A percentile compares a stretch with the other conserved stretches of the same genome.
Conservation (phyloP, 2,797 vertebrate genomes). For the Micrastur ruficollis region DNA sequence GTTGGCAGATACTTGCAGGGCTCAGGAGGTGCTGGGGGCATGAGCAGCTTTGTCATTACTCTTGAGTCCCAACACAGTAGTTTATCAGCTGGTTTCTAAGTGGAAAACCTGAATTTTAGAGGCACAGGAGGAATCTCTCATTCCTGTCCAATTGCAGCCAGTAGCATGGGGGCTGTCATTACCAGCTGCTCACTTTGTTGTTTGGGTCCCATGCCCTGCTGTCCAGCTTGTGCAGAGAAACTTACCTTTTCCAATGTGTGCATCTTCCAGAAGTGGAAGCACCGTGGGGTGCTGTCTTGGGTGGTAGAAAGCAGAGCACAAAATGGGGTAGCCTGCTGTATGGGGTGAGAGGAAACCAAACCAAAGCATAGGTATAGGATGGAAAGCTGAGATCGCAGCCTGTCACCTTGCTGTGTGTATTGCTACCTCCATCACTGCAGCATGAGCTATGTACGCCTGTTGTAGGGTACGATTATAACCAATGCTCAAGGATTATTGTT, state of each 20-base stretch:
- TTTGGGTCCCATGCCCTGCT: rapidly evolving
- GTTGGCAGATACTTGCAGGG: not conserved
- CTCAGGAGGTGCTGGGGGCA: not conserved
- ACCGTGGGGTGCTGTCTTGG: not conserved
- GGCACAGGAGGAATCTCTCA: not conserved
- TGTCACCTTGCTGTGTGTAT: not conserved
- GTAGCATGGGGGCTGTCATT: not conserved
- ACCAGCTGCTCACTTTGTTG: not conserved
- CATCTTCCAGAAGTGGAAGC: not conserved
- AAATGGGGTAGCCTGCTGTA: not conserved
- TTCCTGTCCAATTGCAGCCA: not conserved
- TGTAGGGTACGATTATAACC: rapidly evolving
- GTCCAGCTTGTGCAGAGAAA: not conserved
- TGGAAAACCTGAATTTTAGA: not conserved
- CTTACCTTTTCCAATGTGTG: not conserved
- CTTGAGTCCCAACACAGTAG: rapidly evolving
- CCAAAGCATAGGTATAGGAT: not conserved
- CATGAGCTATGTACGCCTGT: not conserved
- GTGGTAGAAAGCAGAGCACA: not conserved
- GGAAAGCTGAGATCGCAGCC: not conserved
- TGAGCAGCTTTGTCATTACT: not conserved
- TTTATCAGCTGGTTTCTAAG: not conserved
- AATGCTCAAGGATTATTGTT: not conserved
- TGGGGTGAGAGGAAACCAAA: not conserved
- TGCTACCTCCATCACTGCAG: not conserved